phyloP scores from a whole-genome alignment of 2,888 invertebrate species.

The Pharmacophagus antenor region DNA sequence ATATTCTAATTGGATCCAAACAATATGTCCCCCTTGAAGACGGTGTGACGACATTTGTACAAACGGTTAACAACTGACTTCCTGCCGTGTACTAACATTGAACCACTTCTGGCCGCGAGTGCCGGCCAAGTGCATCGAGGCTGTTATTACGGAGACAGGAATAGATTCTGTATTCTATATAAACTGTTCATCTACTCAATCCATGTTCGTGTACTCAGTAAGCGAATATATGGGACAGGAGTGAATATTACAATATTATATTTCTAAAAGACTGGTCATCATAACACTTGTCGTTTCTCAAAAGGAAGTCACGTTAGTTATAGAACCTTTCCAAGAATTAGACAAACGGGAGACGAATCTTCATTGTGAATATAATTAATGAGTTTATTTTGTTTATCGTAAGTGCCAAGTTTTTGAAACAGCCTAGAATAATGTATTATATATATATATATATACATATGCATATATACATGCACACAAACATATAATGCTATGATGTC shows the following conservation, averaged over 20 bases:
- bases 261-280: no score
- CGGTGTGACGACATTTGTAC: conserved; percentile 60
- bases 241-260: no score
- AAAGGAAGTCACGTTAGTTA: no score
- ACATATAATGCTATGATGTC: neutral
- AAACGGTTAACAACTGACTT: conserved; percentile 68
- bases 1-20: conserved; percentile 34
- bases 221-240: neutral
- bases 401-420: no score
- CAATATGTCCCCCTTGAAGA: conserved; percentile 41
- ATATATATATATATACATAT: neutral
- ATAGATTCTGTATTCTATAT: conserved; percentile 56
- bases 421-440: neutral
- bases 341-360: no score
- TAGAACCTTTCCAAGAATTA: no score
- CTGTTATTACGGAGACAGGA: conserved; percentile 61
- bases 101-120: conserved; percentile 63
- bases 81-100: conserved; percentile 74
- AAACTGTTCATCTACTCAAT: conserved; percentile 22
- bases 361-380: no score
- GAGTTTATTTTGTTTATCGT: no score
- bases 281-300: no score
- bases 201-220: no score
- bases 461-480: neutral
- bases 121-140: conserved; percentile 76